A percentile compares a stretch with the other conserved stretches of the same genome.
Evolutionary conservation across 92 coral and sea anemone species (phyloP).

Genomic region (Bergia sp.): DNA sequence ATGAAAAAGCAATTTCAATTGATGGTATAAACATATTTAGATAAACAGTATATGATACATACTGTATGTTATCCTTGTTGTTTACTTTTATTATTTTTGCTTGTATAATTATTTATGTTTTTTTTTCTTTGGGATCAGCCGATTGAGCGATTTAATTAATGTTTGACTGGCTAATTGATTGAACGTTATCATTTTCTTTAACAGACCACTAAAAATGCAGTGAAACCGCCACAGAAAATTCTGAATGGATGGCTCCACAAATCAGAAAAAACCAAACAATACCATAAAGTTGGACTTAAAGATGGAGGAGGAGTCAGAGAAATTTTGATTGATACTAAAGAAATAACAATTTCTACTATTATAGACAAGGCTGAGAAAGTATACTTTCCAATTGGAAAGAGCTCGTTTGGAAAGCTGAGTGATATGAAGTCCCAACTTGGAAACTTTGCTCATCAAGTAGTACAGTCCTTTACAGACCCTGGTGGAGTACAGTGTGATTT

Average conservation of each 20-base stretch:
- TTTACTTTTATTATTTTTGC: too few species aligned
- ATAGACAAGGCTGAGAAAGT: conserved; percentile 6
- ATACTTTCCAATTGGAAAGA: conserved; percentile 19
- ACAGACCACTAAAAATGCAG: too few species aligned
- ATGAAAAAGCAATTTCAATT: too few species aligned
- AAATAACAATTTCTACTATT: too few species aligned
- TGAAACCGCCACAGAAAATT: background rate
- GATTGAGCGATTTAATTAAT: too few species aligned
- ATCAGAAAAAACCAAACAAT: background rate
- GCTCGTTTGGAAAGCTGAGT: background rate
- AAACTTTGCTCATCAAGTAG: conserved; percentile 6
- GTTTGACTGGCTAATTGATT: too few species aligned
- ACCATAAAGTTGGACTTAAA: conserved; percentile 15
- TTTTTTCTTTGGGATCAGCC: too few species aligned
- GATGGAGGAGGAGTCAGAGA: conserved; percentile 26
- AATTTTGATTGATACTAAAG: background rate
- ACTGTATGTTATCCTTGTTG: too few species aligned
- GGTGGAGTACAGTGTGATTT: conserved; percentile 22
- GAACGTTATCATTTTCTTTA: too few species aligned
- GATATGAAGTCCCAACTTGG: conserved; percentile 11
- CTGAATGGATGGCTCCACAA: conserved; percentile 37
- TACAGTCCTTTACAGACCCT: background rate
- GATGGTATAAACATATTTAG: too few species aligned
- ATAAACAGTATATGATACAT: too few species aligned
- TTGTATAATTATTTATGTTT: too few species aligned